Conservation (phyloP, 2,113 vertebrate species). For the Leptobrachium leishanense region DNA sequence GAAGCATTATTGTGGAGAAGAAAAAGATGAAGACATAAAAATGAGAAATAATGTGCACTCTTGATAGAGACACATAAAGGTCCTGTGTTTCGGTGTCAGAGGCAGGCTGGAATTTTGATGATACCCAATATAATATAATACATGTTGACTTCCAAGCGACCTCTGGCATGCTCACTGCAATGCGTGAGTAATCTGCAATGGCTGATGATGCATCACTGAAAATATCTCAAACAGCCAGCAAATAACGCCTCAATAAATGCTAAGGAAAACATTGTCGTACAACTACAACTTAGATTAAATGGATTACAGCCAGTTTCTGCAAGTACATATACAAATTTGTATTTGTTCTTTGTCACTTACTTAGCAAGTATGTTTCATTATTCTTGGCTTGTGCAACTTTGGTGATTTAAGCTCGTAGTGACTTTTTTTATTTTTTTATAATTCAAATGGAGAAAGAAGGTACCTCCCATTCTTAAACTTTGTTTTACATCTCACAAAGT, state of each 20-base stretch:
- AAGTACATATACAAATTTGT: conserved; percentile 14
- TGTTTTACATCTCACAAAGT: not conserved
- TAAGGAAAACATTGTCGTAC: conserved; percentile 35
- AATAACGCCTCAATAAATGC: conserved; percentile 33
- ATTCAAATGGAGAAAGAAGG: not conserved
- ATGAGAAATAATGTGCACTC: not conserved
- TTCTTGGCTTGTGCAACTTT: not conserved
- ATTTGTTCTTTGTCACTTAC: not conserved
- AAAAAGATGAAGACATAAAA: not conserved
- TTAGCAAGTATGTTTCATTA: conserved; percentile 1
- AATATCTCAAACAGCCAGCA: conserved; percentile 38
- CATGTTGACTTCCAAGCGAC: conserved; percentile 27
- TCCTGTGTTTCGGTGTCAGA: not conserved
- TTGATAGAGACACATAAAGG: not conserved
- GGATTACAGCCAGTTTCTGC: conserved; percentile 35
- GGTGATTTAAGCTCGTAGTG: not conserved
- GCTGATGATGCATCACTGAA: conserved; percentile 30
- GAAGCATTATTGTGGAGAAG: not conserved
- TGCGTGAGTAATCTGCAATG: conserved; percentile 27
- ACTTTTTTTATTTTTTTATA: not conserved
- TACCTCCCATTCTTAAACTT: not conserved
- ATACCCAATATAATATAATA: conserved; percentile 27
- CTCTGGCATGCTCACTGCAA: conserved; percentile 30
- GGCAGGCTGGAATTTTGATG: conserved; percentile 22
- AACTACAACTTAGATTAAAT: conserved; percentile 25